These are phyloP conservation scores for Eupithecia inturbata DNA, from an alignment of 2,888 invertebrate genomes.

Conservation along the genomic window DNA sequence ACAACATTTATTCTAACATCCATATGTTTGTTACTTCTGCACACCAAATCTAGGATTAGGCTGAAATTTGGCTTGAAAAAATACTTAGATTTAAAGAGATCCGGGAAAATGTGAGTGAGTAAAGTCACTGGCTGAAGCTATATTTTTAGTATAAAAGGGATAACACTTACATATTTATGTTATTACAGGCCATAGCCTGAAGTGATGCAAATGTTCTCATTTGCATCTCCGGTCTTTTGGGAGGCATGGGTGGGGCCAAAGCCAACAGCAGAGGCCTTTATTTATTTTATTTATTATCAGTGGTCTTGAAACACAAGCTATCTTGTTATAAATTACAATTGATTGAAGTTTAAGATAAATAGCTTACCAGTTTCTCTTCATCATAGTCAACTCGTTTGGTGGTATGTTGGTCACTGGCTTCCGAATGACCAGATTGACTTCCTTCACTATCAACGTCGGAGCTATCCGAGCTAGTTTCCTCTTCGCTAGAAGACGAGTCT, in stretches of 20 bases:
- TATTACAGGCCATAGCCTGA: too few species aligned
- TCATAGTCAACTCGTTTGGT: constrained; percentile 65
- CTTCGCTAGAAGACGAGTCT: constrained; percentile 66
- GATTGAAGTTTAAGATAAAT: neutral
- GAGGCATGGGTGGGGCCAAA: too few species aligned
- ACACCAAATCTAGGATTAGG: neutral
- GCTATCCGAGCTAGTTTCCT: constrained; percentile 62
- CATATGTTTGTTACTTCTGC: neutral
- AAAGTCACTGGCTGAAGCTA: too few species aligned
- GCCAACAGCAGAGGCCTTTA: neutral
- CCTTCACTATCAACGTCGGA: constrained; percentile 76
- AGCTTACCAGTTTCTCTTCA: constrained; percentile 78
- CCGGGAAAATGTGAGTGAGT: too few species aligned
- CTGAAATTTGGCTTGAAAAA: neutral
- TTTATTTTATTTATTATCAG: neutral
- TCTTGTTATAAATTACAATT: neutral
- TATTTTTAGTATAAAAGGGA: too few species aligned
- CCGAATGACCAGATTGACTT: constrained; percentile 65
- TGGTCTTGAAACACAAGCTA: neutral
- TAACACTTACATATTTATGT: too few species aligned
- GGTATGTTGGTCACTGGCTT: constrained; percentile 67
- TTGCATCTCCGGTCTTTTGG: too few species aligned
- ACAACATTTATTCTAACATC: too few species aligned
- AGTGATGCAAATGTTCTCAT: too few species aligned
- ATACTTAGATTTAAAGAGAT: neutral